These are phyloP conservation scores for Garra rufa DNA, from an alignment of 2,113 vertebrate genomes.

Conservation along the genomic window DNA sequence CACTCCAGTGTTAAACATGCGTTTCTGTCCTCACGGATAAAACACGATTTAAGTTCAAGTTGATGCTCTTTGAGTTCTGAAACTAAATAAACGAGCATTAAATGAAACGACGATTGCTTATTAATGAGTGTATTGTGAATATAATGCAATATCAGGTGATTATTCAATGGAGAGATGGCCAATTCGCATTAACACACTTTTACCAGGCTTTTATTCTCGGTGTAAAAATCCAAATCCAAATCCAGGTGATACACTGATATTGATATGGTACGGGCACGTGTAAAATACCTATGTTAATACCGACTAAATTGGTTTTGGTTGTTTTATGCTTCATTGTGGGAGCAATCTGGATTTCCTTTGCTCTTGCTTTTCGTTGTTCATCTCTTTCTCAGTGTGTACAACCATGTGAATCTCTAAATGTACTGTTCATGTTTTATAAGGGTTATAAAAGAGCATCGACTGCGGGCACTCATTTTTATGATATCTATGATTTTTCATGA, in stretches of 20 bases:
- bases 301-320: slow-evolving; percentile 86
- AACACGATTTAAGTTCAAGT: slow-evolving; percentile 55
- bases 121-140: slow-evolving; percentile 60
- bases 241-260: slow-evolving; percentile 50
- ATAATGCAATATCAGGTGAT: slow-evolving; percentile 59
- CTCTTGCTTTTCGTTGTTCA: slow-evolving; percentile 65
- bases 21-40: slow-evolving; percentile 82
- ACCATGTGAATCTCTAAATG: slow-evolving; percentile 81
- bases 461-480: slow-evolving; percentile 55
- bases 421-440: slow-evolving; percentile 85
- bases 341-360: slow-evolving; percentile 48
- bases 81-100: slow-evolving; percentile 25
- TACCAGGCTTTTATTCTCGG: slow-evolving; percentile 54
- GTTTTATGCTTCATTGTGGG: slow-evolving; percentile 89
- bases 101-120: background rate
- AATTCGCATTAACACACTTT: slow-evolving; percentile 27
- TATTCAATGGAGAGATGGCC: slow-evolving; percentile 44
- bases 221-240: slow-evolving; percentile 38
- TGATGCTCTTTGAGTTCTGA: slow-evolving; percentile 11
- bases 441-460: slow-evolving; percentile 81
- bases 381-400: slow-evolving; percentile 80
- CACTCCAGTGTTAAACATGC: slow-evolving; percentile 82
- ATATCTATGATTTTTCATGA: slow-evolving; percentile 67
- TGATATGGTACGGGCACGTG: slow-evolving; percentile 82
- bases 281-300: slow-evolving; percentile 93